Evolutionary conservation across 2,113 vertebrate species (phyloP).

Genomic region (Leptobrachium leishanense): DNA sequence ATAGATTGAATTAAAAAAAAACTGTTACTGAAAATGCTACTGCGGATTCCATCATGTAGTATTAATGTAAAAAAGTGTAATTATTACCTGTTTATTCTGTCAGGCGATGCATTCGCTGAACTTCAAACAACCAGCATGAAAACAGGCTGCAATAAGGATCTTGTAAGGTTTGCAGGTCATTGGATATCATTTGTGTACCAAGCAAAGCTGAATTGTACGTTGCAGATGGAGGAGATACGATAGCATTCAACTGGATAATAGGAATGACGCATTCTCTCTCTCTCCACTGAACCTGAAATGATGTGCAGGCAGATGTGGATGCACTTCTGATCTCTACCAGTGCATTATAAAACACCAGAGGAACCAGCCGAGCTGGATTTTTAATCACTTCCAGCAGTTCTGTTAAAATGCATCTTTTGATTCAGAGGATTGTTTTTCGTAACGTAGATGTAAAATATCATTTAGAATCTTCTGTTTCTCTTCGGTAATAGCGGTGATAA

Average conservation of each 20-base stretch:
- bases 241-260: conserved; percentile 42
- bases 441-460: no score
- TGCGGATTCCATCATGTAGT: no score
- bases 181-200: conserved; percentile 5
- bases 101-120: no score
- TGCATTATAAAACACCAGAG: conserved; percentile 40
- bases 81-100: no score
- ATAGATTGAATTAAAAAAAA: no score
- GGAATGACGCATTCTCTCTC: conserved; percentile 34
- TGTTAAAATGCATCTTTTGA: not conserved
- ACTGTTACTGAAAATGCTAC: no score
- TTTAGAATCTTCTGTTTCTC: no score
- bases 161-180: conserved; percentile 9
- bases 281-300: conserved; percentile 42
- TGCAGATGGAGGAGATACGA: conserved; percentile 22
- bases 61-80: no score
- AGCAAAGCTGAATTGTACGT: not conserved
- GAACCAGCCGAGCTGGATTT: conserved; percentile 12
- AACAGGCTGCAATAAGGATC: not conserved
- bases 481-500: no score
- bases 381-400: conserved; percentile 12
- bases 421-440: no score
- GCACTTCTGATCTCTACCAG: conserved; percentile 39
- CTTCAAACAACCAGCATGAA: no score
- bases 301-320: conserved; percentile 40